Percentiles rank a stretch among this genome's conserved stretches.
These are phyloP conservation scores for Syrmaticus mikado DNA, from an alignment of 2,113 vertebrate genomes.

Conservation along the genomic window DNA sequence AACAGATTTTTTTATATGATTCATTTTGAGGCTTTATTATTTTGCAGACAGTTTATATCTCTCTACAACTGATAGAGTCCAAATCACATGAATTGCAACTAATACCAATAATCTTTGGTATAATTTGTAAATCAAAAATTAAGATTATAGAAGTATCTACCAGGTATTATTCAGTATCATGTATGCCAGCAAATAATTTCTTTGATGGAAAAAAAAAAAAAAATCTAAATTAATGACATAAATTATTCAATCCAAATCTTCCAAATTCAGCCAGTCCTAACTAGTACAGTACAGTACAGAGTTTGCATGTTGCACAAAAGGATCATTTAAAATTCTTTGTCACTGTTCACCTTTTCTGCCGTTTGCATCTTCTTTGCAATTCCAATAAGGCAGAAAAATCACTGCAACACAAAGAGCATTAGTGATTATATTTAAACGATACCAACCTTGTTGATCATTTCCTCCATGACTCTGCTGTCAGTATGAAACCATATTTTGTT, in stretches of 20 bases:
- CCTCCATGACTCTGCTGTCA: background rate
- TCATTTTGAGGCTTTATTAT: background rate
- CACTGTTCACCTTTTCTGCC: conserved; percentile 27
- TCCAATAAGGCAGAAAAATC: conserved; percentile 42
- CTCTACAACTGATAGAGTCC: background rate
- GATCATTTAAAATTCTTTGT: conserved; percentile 40
- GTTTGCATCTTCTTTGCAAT: conserved; percentile 52
- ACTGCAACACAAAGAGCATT: conserved; percentile 37
- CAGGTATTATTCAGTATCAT: background rate
- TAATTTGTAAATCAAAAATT: background rate
- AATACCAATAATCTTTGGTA: background rate
- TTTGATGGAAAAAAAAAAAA: background rate
- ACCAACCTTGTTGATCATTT: conserved; percentile 32
- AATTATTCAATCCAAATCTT: conserved; percentile 1
- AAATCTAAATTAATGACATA: background rate
- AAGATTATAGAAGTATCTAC: background rate
- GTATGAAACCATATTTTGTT: background rate
- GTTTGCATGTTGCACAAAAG: conserved; percentile 38
- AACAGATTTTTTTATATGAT: background rate
- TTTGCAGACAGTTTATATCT: background rate
- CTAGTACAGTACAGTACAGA: background rate
- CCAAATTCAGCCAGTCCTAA: background rate
- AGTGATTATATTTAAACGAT: conserved; percentile 51
- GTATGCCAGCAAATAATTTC: background rate
- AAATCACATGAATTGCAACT: background rate